Evolutionary conservation across 2,888 invertebrate species (phyloP), one percentile per base, ranked within the genome.

Genomic region (Eugnorisma glareosa): DNA sequence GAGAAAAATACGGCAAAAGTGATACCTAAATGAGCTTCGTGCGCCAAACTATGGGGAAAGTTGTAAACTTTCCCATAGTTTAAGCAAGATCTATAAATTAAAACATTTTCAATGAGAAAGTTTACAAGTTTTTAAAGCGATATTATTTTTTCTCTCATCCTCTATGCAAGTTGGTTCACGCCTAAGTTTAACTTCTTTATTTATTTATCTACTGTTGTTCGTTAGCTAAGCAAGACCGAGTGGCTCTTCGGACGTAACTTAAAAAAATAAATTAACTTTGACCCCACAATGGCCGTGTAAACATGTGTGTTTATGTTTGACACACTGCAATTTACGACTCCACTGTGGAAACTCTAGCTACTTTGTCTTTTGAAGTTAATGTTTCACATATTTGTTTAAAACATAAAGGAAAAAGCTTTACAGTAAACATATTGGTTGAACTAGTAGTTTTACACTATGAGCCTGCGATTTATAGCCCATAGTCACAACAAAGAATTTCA

Each of bases 191-290:
- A 64, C 84, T 83, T 83, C 74, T 84, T 48, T 51, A 5, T 7
- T 1, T 51, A 51, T 4, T 4, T 40, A 10, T 68, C 5, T 13
- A 48, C 1, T 83, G 87, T 86, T 86, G 73, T 76, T 75, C 57
- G 74, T 81, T 79, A 83, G 85, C 83, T 84, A 78, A 81, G 63
- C 61, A 87, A 73, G 73, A 70, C 73, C 66, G 24, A 77, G 66
- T 78, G 68, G 66, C 75, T 80, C 77, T 69, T 73, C 75, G 45
- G 63, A 79, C 85, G 74, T 75, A 78, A 84, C 83, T 80, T 88
- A 79, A 89, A 88, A 92, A 91, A 91, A 93, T 94, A 94, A 94
- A 95, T 95, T 93, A 93, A 90, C 89, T 93, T 92, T 91, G 92
- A 93, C 93, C 92, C 86, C 87, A 93, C 94, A 93, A 93, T 89